Conservation (phyloP, 1,140 invertebrate species). For the Orchesella cincta region DNA sequence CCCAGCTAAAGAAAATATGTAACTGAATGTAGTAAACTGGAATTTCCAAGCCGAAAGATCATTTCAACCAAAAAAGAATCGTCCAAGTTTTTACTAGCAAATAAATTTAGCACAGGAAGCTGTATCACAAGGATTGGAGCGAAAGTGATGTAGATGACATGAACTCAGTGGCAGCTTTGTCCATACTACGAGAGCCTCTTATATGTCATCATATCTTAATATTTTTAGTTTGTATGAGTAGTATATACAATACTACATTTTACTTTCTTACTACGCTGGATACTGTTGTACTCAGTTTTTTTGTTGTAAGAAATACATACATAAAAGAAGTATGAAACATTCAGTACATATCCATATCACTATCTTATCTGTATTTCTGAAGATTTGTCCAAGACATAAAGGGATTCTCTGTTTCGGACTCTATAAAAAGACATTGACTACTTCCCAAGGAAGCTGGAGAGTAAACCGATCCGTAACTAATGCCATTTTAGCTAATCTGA, state of each 20-base stretch:
- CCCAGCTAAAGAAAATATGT: background rate
- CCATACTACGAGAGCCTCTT: background rate
- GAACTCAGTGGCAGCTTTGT: background rate
- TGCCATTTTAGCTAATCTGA: no score
- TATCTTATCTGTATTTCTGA: no score
- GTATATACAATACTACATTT: background rate
- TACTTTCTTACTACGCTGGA: background rate
- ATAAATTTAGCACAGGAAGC: conserved; percentile 21
- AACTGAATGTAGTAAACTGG: background rate
- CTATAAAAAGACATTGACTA: no score
- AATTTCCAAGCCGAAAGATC: background rate
- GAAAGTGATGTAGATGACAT: conserved; percentile 21
- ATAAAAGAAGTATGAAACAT: no score
- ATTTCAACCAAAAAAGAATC: conserved; percentile 16
- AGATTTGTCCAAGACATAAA: no score
- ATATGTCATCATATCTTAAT: background rate
- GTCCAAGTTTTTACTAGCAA: conserved; percentile 18
- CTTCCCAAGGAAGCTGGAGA: no score
- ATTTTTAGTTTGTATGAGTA: background rate
- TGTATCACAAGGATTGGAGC: conserved; percentile 16
- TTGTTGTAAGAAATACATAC: no score
- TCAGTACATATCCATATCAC: no score
- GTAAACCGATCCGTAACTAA: no score
- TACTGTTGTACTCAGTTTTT: no score
- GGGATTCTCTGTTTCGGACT: no score